Conservation (phyloP, 2,113 vertebrate species). For the Ciconia stormi region DNA sequence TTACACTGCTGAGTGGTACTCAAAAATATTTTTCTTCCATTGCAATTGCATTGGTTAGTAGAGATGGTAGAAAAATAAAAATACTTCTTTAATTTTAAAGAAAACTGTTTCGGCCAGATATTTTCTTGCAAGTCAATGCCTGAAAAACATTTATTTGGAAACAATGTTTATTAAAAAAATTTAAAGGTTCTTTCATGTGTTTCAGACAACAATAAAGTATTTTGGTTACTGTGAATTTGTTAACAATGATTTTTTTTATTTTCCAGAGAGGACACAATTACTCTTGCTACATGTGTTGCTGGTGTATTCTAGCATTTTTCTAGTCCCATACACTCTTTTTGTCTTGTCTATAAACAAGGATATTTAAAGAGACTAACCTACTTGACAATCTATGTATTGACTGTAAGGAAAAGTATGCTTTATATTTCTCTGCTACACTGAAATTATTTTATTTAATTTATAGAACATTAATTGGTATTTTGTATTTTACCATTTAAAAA, state of each 20-base stretch:
- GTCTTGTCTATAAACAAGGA: neutral
- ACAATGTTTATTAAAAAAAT: neutral
- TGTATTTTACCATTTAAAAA: neutral
- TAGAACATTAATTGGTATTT: neutral
- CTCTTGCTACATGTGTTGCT: neutral
- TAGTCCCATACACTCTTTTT: neutral
- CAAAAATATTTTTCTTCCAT: neutral
- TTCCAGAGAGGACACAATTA: neutral
- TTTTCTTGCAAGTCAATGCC: neutral
- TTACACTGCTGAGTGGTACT: neutral
- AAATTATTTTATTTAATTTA: neutral
- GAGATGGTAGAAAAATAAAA: neutral
- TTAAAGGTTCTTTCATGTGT: neutral
- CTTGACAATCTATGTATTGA: neutral
- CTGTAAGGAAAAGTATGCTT: neutral
- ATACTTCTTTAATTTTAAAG: neutral
- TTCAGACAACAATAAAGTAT: neutral
- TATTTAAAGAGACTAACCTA: neutral
- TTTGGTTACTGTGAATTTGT: neutral
- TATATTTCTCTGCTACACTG: neutral
- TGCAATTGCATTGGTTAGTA: neutral
- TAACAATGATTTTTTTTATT: neutral
- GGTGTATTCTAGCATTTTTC: neutral
- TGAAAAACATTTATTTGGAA: neutral
- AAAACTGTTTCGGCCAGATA: neutral